Base-by-base conservation (phyloP, 2,888 invertebrate genomes). In the Dimorphilus gyrociliatus region DNA sequence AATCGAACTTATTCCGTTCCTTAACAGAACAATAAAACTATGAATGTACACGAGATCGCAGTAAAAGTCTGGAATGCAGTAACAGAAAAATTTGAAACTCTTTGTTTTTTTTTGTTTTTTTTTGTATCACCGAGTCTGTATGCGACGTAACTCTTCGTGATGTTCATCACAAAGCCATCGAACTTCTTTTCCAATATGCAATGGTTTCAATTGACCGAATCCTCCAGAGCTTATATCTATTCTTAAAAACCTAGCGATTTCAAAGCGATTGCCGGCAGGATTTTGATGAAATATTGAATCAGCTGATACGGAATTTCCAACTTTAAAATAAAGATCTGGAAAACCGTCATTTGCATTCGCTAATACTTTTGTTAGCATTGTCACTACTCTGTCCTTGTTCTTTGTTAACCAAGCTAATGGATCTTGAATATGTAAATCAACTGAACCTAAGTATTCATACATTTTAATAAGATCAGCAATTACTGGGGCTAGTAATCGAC, bases 361-460 rank as follows among this genome's bases (percentile, higher is more conserved):
- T 23, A 45, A 27, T 19, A 42, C 43, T 33, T 45, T 45, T 23
- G 45, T 44, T 26, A 45, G 33, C 43, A 45, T 44, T 21, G 40
- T 40, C 8, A 45, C 43, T n/a, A 45, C 40, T 1, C 45, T 37
- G 29, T 45, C 45, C 34, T 45, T 45, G 36, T 45, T 45, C 30
- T 44, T 42, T 13, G 33, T 35, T 25, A 45, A 33, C 45, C 45
- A 45, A 16, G 38, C 28, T 33, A 39, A 39, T 12, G 45, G 38
- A 27, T 45, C 45, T 14, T 32, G 17, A n/a, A 38, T 33, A 28
- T 39, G 41, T 14, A 26, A 33, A 32, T 45, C 45, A 16, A 41
- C 42, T 32, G 38, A 35, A 23, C 42, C 35, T 25, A 45, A 36
- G 37, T 45, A 45, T 27, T 45, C 45, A 32, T 45, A 45, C 36